phyloP scores from a whole-genome alignment of 2,797 vertebrate genomes.

The Acestrorhynchus altus region DNA sequence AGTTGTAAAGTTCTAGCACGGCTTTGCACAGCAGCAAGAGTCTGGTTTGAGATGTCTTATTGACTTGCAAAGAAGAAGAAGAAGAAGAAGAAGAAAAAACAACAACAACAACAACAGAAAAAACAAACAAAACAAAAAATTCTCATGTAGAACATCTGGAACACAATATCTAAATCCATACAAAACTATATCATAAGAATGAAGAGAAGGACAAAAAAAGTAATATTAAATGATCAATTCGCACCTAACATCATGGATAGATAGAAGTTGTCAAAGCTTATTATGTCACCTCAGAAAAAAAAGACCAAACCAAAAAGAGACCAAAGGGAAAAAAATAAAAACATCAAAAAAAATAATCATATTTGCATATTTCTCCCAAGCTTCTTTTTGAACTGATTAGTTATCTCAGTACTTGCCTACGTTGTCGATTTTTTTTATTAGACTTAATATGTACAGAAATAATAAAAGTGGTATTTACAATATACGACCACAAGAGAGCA shows the following conservation, averaged over 20 bases:
- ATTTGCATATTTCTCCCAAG: conserved; percentile 78
- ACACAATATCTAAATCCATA: conserved; percentile 59
- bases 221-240: conserved; percentile 30
- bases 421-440: conserved; percentile 66
- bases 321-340: conserved; percentile 42
- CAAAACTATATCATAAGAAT: conserved; percentile 48
- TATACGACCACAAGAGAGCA: conserved; percentile 78
- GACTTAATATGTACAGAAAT: conserved; percentile 75
- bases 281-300: conserved; percentile 64
- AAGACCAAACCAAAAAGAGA: conserved; percentile 59
- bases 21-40: conserved; percentile 55
- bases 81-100: conserved; percentile 52
- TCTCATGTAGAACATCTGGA: conserved; percentile 54
- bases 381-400: conserved; percentile 67
- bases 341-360: conserved; percentile 59
- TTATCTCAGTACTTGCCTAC: conserved; percentile 71
- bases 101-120: conserved; percentile 49
- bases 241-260: conserved; percentile 44
- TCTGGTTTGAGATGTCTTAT: conserved; percentile 56
- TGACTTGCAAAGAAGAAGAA: conserved; percentile 42
- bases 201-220: conserved; percentile 38
- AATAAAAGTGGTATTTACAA: conserved; percentile 84
- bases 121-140: conserved; percentile 44
- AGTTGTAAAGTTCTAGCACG: conserved; percentile 31
- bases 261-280: conserved; percentile 67